Evolutionary conservation across 92 coral and sea anemone species (phyloP).

Genomic region (Bergia sp.): DNA sequence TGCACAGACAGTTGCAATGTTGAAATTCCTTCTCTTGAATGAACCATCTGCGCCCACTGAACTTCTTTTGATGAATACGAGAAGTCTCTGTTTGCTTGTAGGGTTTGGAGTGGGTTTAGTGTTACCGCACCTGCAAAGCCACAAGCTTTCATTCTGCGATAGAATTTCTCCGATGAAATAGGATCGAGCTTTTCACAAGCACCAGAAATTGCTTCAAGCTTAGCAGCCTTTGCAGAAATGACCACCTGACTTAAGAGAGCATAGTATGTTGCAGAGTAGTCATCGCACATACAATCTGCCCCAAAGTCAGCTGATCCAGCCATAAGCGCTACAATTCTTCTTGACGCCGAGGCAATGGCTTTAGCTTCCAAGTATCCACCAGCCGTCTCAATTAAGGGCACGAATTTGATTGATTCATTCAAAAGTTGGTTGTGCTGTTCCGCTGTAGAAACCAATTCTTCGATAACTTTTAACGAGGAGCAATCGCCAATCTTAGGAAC

Average conservation of each 20-base stretch:
- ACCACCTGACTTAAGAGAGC: conserved; percentile 31
- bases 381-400: conserved; percentile 18
- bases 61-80: conserved; percentile 35
- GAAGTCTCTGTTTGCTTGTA: conserved; percentile 38
- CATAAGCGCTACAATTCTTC: conserved; percentile 20
- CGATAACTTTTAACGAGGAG: conserved; percentile 7
- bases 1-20: conserved; percentile 30
- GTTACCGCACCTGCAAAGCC: conserved; percentile 43
- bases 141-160: conserved; percentile 53
- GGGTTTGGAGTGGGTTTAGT: conserved; percentile 29
- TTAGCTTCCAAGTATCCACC: conserved; percentile 14
- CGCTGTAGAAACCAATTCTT: conserved; percentile 23
- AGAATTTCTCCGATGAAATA: conserved; percentile 38
- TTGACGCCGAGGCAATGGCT: conserved; percentile 18
- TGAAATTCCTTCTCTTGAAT: neutral
- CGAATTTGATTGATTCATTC: conserved; percentile 22
- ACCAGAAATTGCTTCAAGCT: conserved; percentile 47
- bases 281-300: conserved; percentile 35
- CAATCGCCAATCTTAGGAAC: conserved; percentile 13
- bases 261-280: conserved; percentile 26
- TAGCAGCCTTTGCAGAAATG: conserved; percentile 41
- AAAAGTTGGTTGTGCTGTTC: conserved; percentile 1
- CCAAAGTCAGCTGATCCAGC: conserved; percentile 37
- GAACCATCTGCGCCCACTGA: conserved; percentile 28
- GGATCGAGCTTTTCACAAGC: conserved; percentile 41